Percentiles rank a stretch among this genome's conserved stretches.
Evolutionary conservation across 2,113 vertebrate species (phyloP).

Genomic region (Athene cunicularia): DNA sequence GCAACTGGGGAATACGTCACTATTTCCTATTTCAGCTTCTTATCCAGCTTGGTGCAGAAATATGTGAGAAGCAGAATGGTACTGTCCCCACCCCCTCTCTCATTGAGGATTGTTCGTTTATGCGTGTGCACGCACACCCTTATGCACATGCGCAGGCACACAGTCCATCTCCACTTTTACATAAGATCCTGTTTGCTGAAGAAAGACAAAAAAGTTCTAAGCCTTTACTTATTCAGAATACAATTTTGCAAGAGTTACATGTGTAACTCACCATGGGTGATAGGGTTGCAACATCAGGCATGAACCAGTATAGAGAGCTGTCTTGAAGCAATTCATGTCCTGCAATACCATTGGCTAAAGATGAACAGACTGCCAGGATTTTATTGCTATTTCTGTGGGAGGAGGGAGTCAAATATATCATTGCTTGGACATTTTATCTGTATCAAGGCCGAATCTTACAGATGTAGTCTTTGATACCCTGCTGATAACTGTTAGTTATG

Average conservation of each 20-base stretch:
- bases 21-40: background rate
- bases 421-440: background rate
- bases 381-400: background rate
- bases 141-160: background rate
- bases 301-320: background rate
- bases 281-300: background rate
- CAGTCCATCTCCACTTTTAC: background rate
- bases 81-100: background rate
- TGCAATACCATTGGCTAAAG: background rate
- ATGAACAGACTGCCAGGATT: background rate
- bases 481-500: background rate
- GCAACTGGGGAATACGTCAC: background rate
- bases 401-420: background rate
- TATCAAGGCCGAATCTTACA: background rate
- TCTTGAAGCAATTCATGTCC: background rate
- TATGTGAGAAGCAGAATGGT: background rate
- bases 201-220: background rate
- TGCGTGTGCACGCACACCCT: rapidly evolving
- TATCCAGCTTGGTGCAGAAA: background rate
- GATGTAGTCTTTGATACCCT: background rate
- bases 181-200: background rate
- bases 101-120: background rate
- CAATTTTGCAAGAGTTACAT: background rate
- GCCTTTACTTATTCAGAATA: background rate
- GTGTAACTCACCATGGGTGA: background rate